Evolutionary conservation across 2,888 invertebrate genomes (phyloP).

Genomic region (Cryptocephalus moraei): DNA sequence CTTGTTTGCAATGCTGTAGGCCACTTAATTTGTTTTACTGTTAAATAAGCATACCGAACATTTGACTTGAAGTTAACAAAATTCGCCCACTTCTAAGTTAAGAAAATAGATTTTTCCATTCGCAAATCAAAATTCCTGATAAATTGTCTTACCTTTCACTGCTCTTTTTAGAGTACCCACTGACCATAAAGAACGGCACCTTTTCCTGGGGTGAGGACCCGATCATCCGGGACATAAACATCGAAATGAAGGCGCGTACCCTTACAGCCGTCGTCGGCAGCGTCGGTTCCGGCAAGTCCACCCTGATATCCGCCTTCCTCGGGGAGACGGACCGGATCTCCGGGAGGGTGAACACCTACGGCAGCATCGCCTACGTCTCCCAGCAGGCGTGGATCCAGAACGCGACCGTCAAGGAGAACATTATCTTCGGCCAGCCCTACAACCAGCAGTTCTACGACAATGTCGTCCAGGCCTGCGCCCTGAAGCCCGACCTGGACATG

Average conservation of each 20-base stretch:
- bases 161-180: conserved; percentile 47
- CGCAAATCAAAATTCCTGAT: too few relatives aligned
- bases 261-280: conserved; percentile 80
- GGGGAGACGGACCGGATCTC: conserved; percentile 83
- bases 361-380: conserved; percentile 70
- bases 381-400: conserved; percentile 99
- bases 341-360: conserved; percentile 67
- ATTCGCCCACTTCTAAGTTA: too few relatives aligned
- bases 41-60: too few relatives aligned
- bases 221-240: conserved; percentile 63
- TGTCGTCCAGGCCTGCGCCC: conserved; percentile 35
- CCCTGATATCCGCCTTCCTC: conserved; percentile 75
- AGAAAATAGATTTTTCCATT: too few relatives aligned
- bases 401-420: conserved; percentile 60
- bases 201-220: conserved; percentile 81
- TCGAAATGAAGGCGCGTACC: conserved; percentile 54
- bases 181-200: conserved; percentile 74
- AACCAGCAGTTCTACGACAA: conserved; percentile 21
- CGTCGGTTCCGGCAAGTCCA: conserved; percentile 84
- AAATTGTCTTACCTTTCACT: neutral
- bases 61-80: too few relatives aligned
- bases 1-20: too few relatives aligned
- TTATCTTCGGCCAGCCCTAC: conserved; percentile 38
- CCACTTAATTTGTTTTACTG: too few relatives aligned
- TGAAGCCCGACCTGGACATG: conserved; percentile 41